Evolutionary conservation across 2,888 invertebrate genomes (phyloP).

Genomic region (Sipha maydis): DNA sequence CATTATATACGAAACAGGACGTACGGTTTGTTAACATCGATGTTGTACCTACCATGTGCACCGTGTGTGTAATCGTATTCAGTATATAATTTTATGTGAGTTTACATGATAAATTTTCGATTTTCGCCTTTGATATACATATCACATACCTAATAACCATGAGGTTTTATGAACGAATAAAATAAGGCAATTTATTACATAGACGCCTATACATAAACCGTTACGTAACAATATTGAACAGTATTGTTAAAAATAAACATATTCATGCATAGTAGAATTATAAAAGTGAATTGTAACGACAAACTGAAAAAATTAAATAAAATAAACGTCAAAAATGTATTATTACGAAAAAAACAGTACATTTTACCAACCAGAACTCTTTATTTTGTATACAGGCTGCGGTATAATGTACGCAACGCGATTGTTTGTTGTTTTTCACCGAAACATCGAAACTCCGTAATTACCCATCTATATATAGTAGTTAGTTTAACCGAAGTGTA

Average conservation of each 20-base stretch:
- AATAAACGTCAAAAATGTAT: not conserved
- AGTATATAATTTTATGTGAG: not conserved
- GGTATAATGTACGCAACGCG: not conserved
- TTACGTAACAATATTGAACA: not conserved
- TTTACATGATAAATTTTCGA: not conserved
- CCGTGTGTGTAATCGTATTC: not conserved
- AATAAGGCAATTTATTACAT: not conserved
- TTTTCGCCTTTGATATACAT: not conserved
- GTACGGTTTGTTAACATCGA: conserved; percentile 44
- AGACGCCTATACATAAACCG: not conserved
- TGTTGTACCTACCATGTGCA: conserved; percentile 1
- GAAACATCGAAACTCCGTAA: not conserved
- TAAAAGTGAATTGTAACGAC: not conserved
- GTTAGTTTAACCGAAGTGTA: not conserved
- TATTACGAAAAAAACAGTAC: not conserved
- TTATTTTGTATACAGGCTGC: not conserved
- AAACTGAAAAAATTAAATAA: not conserved
- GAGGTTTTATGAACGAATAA: too few species aligned
- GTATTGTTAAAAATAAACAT: not conserved
- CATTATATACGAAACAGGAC: conserved; percentile 28
- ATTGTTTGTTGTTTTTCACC: not conserved
- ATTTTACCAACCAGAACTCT: conserved; percentile 16
- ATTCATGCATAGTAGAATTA: not conserved
- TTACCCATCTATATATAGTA: too few species aligned
- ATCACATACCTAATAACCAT: not conserved